phyloP scores from a whole-genome alignment of 2,888 invertebrate genomes.

The Tanytarsus gracilentus region DNA sequence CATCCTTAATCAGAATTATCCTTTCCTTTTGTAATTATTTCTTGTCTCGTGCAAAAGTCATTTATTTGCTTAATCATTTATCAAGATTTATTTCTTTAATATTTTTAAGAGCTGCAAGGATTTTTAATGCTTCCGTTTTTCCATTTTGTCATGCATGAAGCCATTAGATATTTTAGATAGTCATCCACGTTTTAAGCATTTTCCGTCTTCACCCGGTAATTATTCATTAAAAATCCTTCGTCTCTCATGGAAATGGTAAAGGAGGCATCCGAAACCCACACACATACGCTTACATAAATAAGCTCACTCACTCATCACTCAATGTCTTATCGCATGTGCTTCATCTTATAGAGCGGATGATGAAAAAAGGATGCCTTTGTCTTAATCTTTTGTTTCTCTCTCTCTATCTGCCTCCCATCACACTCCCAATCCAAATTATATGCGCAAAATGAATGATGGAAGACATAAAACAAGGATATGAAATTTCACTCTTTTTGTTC shows the following conservation, averaged over 20 bases:
- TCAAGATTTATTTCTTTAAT: constrained; percentile 29
- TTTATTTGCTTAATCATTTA: constrained; percentile 28
- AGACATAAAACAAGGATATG: constrained; percentile 15
- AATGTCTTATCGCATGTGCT: constrained; percentile 24
- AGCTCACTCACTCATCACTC: constrained; percentile 17
- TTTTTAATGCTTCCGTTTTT: not conserved
- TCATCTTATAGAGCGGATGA: constrained; percentile 5
- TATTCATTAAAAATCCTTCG: constrained; percentile 29
- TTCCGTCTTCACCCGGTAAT: constrained; percentile 18
- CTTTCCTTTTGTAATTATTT: constrained; percentile 21
- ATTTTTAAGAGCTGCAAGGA: constrained; percentile 5
- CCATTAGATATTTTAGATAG: not conserved
- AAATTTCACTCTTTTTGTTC: not conserved
- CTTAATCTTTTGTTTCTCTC: constrained; percentile 18
- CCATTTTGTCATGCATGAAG: not conserved
- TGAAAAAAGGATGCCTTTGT: not conserved
- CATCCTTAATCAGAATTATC: constrained; percentile 24
- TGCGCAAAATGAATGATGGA: too few species aligned
- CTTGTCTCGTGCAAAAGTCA: constrained; percentile 22
- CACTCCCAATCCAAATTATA: too few species aligned
- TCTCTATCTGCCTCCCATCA: not conserved
- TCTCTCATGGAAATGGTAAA: constrained; percentile 1
- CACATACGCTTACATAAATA: not conserved
- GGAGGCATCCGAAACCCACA: not conserved
- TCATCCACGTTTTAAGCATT: constrained; percentile 1